phyloP scores from a whole-genome alignment of 2,113 vertebrate genomes.

The Gavialis gangeticus region DNA sequence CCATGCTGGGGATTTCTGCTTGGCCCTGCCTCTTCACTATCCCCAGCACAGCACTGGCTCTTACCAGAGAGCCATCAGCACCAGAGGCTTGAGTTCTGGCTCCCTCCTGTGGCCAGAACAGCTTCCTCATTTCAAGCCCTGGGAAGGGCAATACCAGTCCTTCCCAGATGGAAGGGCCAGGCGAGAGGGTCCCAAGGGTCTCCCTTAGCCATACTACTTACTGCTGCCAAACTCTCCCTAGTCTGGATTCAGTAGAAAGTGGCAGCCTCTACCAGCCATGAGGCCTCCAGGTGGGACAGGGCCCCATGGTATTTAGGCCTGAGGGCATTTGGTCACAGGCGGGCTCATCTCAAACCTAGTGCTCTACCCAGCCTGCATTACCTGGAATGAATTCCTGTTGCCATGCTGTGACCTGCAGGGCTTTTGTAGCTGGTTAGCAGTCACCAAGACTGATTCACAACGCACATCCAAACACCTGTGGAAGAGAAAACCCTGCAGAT shows the following conservation, averaged over 20 bases:
- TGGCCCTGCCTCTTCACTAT: background rate
- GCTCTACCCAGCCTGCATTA: background rate
- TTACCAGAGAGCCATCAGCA: background rate
- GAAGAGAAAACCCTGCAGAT: background rate
- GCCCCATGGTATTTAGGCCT: too few relatives aligned
- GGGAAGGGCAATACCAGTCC: too few relatives aligned
- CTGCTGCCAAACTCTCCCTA: background rate
- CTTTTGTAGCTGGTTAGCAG: slow-evolving; percentile 54
- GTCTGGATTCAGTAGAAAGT: background rate
- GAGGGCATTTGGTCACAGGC: too few relatives aligned
- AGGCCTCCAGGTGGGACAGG: background rate
- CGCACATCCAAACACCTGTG: slow-evolving; percentile 68
- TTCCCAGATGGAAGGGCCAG: too few relatives aligned
- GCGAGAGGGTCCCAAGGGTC: too few relatives aligned
- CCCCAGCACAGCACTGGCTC: background rate
- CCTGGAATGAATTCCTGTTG: slow-evolving; percentile 77
- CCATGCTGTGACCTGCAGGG: slow-evolving; percentile 71
- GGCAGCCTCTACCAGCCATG: background rate
- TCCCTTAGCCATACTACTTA: too few relatives aligned
- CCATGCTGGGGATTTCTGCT: too few relatives aligned
- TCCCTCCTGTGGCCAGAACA: background rate
- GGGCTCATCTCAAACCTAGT: too few relatives aligned
- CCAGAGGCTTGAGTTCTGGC: background rate
- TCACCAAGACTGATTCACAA: slow-evolving; percentile 67
- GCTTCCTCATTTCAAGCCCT: too few relatives aligned